A percentile compares a stretch with the other conserved stretches of the same genome.
Evolutionary conservation across 2,113 vertebrate species (phyloP).

Genomic region (Scophthalmus maximus): DNA sequence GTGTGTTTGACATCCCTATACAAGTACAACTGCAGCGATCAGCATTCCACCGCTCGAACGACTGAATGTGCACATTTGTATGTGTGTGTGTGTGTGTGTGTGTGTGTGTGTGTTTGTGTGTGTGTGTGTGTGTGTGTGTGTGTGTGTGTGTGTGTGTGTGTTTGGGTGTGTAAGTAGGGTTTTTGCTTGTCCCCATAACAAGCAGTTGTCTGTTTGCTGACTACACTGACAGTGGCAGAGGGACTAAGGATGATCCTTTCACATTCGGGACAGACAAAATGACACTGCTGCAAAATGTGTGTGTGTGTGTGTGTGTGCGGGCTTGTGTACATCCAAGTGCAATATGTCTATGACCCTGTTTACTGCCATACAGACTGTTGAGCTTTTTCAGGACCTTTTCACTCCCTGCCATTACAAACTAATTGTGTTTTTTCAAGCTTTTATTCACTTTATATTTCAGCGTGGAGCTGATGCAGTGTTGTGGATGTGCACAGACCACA

Average conservation of each 20-base stretch:
- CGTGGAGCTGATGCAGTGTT: background rate
- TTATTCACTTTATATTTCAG: background rate
- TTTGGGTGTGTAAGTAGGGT: background rate
- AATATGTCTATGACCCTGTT: background rate
- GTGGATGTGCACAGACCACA: no score
- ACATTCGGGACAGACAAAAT: conserved; percentile 29
- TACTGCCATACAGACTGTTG: background rate
- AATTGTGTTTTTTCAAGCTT: background rate
- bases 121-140: conserved; percentile 1
- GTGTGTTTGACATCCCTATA: conserved; percentile 50
- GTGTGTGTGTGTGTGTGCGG: conserved; percentile 7
- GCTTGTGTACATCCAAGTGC: background rate
- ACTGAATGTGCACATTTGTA: conserved; percentile 13
- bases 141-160: background rate
- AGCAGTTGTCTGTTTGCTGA: conserved; percentile 40
- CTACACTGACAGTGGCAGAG: conserved; percentile 17
- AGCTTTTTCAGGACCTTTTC: background rate
- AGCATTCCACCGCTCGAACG: conserved; percentile 25
- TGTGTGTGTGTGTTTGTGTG: background rate
- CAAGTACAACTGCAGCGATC: conserved; percentile 30
- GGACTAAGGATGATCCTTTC: conserved; percentile 42
- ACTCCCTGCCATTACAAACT: no score
- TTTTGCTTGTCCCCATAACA: conserved; percentile 18
- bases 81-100: conserved; percentile 13
- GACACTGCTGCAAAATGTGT: conserved; percentile 18